Conservation (phyloP, 2,797 vertebrate genomes). For the Ficedula albicollis region DNA sequence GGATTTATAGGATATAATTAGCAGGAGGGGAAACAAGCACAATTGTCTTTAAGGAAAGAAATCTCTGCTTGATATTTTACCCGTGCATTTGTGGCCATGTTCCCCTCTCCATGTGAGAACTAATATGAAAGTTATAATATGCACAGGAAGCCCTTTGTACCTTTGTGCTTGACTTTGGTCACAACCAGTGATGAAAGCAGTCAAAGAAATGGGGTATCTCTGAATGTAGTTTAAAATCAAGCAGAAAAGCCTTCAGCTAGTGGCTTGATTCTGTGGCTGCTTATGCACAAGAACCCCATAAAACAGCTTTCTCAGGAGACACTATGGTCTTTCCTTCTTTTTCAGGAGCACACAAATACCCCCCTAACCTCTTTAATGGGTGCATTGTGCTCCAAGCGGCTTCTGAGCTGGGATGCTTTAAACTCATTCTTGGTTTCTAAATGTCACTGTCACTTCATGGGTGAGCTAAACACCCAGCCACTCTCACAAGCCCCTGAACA, state of each 20-base stretch:
- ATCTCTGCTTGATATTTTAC: constrained; percentile 24
- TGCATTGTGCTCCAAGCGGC: not conserved
- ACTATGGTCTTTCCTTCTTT: not conserved
- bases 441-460: not conserved
- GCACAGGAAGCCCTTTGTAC: not conserved
- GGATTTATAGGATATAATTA: constrained; percentile 70
- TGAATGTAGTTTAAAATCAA: not conserved
- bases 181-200: not conserved
- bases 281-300: not conserved
- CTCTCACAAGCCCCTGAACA: not conserved
- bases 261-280: not conserved
- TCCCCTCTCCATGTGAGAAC: not conserved
- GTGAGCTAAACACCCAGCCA: not conserved
- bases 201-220: not conserved
- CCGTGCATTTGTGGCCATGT: not conserved
- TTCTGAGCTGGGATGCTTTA: not conserved
- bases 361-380: not conserved
- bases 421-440: not conserved
- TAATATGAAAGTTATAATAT: not conserved
- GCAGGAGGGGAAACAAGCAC: constrained; percentile 35
- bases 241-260: not conserved
- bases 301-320: not conserved
- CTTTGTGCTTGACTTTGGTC: not conserved
- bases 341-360: not conserved
- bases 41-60: constrained; percentile 64